Percentiles rank a stretch among this genome's conserved stretches.
These are phyloP conservation scores for Epinephelus cyanopodus DNA, from an alignment of 2,113 vertebrate genomes.

Conservation along the genomic window DNA sequence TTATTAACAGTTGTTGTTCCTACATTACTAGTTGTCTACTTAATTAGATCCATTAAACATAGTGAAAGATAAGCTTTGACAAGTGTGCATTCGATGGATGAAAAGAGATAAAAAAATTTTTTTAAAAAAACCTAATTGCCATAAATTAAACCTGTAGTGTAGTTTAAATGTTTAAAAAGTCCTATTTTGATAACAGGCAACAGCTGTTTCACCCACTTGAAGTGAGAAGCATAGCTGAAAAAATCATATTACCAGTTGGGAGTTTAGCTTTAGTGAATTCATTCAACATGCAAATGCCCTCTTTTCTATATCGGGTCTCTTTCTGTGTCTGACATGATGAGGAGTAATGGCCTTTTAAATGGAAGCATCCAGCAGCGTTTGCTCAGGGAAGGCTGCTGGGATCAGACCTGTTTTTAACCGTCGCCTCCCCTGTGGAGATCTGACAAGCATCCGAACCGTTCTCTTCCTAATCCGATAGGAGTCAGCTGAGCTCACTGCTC, in stretches of 20 bases:
- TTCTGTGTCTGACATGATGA: slow-evolving; percentile 47
- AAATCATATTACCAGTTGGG: not conserved
- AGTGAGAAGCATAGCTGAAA: not conserved
- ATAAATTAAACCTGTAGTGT: not conserved
- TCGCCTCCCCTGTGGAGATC: slow-evolving; percentile 24
- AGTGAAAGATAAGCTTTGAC: not conserved
- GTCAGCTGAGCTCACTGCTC: slow-evolving; percentile 10
- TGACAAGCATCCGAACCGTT: slow-evolving; percentile 18
- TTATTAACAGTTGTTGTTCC: too few relatives aligned
- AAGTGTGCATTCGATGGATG: too few relatives aligned
- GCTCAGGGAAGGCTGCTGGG: slow-evolving; percentile 30
- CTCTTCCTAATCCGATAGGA: slow-evolving; percentile 28
- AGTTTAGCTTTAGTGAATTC: slow-evolving; percentile 5
- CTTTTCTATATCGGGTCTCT: slow-evolving; percentile 42
- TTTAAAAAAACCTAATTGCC: too few relatives aligned
- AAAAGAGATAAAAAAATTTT: too few relatives aligned
- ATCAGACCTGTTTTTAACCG: slow-evolving; percentile 47
- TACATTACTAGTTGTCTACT: not conserved
- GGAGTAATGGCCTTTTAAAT: slow-evolving; percentile 50
- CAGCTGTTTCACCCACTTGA: not conserved
- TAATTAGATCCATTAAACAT: not conserved
- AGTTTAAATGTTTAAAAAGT: not conserved
- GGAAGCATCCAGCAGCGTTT: slow-evolving; percentile 33
- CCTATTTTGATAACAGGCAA: not conserved
- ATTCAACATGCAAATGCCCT: slow-evolving; percentile 31